These are phyloP conservation scores for Diachasmimorpha longicaudata DNA, from an alignment of 1,140 invertebrate genomes.

Conservation along the genomic window DNA sequence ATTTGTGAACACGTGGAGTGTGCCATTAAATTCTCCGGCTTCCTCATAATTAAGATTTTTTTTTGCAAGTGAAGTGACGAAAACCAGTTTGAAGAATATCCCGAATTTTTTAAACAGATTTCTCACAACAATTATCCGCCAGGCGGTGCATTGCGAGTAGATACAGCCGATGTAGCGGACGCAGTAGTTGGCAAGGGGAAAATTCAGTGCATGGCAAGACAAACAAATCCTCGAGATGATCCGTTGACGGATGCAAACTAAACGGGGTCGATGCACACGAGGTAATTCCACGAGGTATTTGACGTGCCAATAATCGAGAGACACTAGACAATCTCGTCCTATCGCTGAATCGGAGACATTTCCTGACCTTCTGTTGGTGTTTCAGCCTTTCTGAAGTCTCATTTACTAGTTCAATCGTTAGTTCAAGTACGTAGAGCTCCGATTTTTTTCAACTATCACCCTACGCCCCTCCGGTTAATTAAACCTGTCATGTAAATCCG, in stretches of 20 bases:
- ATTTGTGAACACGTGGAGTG: too few species aligned
- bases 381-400: not conserved
- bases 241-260: too few species aligned
- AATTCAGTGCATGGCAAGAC: not conserved
- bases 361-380: not conserved
- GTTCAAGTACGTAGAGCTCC: not conserved
- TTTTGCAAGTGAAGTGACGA: too few species aligned
- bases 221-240: not conserved
- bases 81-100: too few species aligned
- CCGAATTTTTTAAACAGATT: too few species aligned
- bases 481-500: not conserved
- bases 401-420: not conserved
- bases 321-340: not conserved
- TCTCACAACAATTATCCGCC: too few species aligned
- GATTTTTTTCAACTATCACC: not conserved
- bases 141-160: too few species aligned
- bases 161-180: too few species aligned
- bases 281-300: too few species aligned
- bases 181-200: not conserved
- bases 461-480: not conserved
- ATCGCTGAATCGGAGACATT: conserved; percentile 2
- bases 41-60: too few species aligned
- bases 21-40: too few species aligned
- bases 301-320: too few species aligned
- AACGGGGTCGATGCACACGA: not conserved